Evolutionary conservation across 1,140 invertebrate genomes (phyloP), one percentile per base, ranked within the genome.

Genomic region (Sitophilus oryzae): DNA sequence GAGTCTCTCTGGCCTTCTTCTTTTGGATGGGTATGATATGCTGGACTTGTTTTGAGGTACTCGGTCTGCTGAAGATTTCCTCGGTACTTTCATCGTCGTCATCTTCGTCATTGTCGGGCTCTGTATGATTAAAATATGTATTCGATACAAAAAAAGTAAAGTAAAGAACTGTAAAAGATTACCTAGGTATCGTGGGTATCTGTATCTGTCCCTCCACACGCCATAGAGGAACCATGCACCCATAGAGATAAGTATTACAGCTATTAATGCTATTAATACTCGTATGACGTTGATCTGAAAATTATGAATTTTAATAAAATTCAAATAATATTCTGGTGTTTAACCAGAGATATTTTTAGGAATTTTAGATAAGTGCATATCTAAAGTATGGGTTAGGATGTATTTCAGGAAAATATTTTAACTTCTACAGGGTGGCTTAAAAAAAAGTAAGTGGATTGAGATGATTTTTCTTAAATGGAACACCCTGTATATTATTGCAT

Each of bases 71-170:
- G 23, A 63, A 63, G 2, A 63, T 38, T 41, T 63, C 61, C 15
- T 63, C 61, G 4, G 55, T 57, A 25, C 61, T 63, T 3, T 63
- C 61, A 9, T 63, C 61, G 14, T 63, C 61, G 3, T 63, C 61
- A 10, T 40, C 25, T 1, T 57, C 55, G n/a, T 60, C 59, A 16
- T 56, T 48, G 14, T 52, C 46, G 14, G 21, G 44, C n/a, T 51
- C 54, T 57, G 21, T 38, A 57, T 40, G 47, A 37, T 22, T 0
- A 34, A 44, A 10, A 2, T 44, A 11, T 19, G 37, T 22, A 10
- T 21, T 41, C 3, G 0, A 42, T 40, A 4, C 9, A 3, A 25
- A 47, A 14, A 10, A 30, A 34, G 3, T 18, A 36, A 11, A 48
- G 8, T 2, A 22, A 11, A 56, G n/a, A n/a, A n/a, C n/a, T n/a